These are phyloP conservation scores for Leucophenga maculata DNA, from an alignment of 2,888 invertebrate genomes.

Conservation along the genomic window DNA sequence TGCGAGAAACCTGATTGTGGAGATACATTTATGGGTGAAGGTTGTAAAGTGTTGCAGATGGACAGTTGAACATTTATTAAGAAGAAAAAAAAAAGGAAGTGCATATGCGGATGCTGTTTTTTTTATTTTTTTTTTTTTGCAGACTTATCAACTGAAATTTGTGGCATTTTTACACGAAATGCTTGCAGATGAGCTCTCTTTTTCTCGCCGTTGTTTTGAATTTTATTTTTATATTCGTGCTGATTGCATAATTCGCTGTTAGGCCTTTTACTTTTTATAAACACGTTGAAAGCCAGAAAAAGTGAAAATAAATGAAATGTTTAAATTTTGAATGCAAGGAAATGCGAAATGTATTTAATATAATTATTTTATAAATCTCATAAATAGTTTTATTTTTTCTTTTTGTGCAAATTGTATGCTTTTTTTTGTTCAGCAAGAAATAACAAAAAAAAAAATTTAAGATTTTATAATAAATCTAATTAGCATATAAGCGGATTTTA, in stretches of 20 bases:
- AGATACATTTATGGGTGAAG: too few relatives aligned
- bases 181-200: slow-evolving; percentile 16
- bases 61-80: too few relatives aligned
- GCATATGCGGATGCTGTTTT: neutral
- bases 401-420: neutral
- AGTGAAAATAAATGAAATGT: too few relatives aligned
- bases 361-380: neutral
- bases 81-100: too few relatives aligned
- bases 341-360: slow-evolving; percentile 15
- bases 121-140: neutral
- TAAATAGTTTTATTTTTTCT: neutral
- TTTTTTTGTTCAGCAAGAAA: slow-evolving; percentile 14
- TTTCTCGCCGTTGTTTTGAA: neutral
- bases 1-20: too few relatives aligned
- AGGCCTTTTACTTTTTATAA: slow-evolving; percentile 9
- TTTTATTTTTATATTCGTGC: neutral
- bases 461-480: slow-evolving; percentile 56
- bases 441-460: slow-evolving; percentile 35
- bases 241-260: slow-evolving; percentile 5
- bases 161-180: slow-evolving; percentile 25
- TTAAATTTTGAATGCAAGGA: neutral
- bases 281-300: too few relatives aligned
- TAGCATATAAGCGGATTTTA: slow-evolving; percentile 60
- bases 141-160: slow-evolving; percentile 3
- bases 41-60: too few relatives aligned